Evolutionary conservation across 2,888 invertebrate genomes (phyloP), one percentile per base, ranked within the genome.

Genomic region (Lithophane semibrunnea): DNA sequence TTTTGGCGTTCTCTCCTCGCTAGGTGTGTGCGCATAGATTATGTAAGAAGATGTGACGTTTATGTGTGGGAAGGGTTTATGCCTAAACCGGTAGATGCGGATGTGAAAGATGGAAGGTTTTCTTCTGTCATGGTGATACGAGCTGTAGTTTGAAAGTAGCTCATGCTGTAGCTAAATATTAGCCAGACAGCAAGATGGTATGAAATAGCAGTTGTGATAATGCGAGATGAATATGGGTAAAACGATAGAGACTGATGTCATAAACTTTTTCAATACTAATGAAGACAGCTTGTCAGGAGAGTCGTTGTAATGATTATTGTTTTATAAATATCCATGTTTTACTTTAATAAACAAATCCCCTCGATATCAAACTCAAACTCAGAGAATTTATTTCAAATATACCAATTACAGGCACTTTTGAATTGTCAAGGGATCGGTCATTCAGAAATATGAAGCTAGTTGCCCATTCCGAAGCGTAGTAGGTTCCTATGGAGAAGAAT

Each of bases 1-100:
- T 96, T 96, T 96, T 96, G 96, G 96, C 95, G 95, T 95, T 93
- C 92, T 91, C 94, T 92, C 92, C 93, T 93, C 92, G 94, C 95
- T 95, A 96, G 95, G 95, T 96, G 95, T 94, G 92, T 90, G 90
- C 69, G 24, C 93, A 94, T 86, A 96, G 96, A 96, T 79, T 87
- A 93, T 69, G n/a, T 21, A 56, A 37, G 79, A 69, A 94, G 93
- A 93, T 18, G 44, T 13, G 88, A 37, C 65, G 29, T 24, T 9
- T 60, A n/a, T n/a, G 8, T 12, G 0, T 29, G 13, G 12, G 24
- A 3, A 12, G 29, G 42, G 70, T 75, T 81, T 87, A 37, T 88
- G 70, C 89, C 89, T 88, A 85, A 16, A 13, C 8, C 0, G 2
- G 56, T 37, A 10, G 29, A n/a, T 18, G 2, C 18, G 7, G n/a